Conservation (phyloP, 2,113 vertebrate species). For the Eulemur rufifrons region DNA sequence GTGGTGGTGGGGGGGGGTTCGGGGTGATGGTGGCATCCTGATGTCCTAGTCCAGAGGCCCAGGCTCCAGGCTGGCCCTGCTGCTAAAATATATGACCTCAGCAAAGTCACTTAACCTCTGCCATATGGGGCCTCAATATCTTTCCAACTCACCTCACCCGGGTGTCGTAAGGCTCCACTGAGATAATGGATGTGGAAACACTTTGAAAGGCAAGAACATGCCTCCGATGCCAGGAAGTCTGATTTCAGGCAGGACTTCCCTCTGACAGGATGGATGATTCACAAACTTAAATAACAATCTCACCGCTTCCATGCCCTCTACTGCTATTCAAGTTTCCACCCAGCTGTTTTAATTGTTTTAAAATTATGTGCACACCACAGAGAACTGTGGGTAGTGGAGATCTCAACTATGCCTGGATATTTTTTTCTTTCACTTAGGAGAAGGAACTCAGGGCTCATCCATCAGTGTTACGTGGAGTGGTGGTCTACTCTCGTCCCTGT, state of each 20-base stretch:
- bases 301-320: conserved; percentile 38
- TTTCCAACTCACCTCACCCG: conserved; percentile 24
- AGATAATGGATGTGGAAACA: conserved; percentile 53
- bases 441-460: conserved; percentile 62
- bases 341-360: conserved; percentile 79
- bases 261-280: conserved; percentile 41
- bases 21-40: not conserved
- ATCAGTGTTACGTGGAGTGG: too few species aligned
- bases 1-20: too few species aligned
- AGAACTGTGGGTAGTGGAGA: conserved; percentile 62
- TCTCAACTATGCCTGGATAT: not conserved
- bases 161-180: not conserved
- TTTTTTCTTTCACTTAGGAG: conserved; percentile 26
- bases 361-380: conserved; percentile 59
- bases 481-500: not conserved
- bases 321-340: conserved; percentile 54
- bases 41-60: not conserved
- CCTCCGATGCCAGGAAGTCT: not conserved
- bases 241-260: conserved; percentile 55
- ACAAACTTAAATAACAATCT: conserved; percentile 56
- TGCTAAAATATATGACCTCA: conserved; percentile 53
- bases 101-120: conserved; percentile 61
- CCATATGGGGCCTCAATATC: conserved; percentile 36
- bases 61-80: not conserved
- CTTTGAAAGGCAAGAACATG: not conserved